Evolutionary conservation across 2,888 invertebrate species (phyloP).

Genomic region (Galerucella calmariensis): DNA sequence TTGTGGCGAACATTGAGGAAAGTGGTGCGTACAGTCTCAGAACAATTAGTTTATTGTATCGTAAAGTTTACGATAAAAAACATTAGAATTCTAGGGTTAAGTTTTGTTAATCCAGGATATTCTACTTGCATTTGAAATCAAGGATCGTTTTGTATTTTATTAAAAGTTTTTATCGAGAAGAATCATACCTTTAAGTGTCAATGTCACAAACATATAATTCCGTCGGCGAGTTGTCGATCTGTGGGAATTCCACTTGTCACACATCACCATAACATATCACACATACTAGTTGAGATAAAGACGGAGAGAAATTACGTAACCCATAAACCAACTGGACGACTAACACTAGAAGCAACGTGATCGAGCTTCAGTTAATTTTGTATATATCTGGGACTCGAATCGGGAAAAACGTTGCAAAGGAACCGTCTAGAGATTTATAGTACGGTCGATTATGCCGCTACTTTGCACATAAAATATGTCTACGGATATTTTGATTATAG

Average conservation of each 20-base stretch:
- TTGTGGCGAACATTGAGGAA: too few species aligned
- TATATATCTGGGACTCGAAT: slow-evolving; percentile 62
- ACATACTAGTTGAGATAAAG: slow-evolving; percentile 47
- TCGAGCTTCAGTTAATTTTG: slow-evolving; percentile 64
- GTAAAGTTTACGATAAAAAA: too few species aligned
- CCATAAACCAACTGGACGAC: slow-evolving; percentile 51
- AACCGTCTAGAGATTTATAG: slow-evolving; percentile 11
- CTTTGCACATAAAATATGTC: not conserved
- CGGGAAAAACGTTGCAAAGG: slow-evolving; percentile 46
- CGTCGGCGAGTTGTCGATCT: slow-evolving; percentile 28
- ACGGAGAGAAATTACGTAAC: slow-evolving; percentile 24
- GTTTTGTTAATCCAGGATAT: not conserved
- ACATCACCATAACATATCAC: slow-evolving; percentile 40
- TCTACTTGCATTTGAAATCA: not conserved
- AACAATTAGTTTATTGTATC: too few species aligned
- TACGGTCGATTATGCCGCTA: not conserved
- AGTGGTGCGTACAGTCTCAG: too few species aligned
- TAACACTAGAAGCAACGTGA: slow-evolving; percentile 37
- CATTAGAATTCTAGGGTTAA: too few species aligned
- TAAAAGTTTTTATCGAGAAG: not conserved
- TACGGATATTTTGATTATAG: not conserved
- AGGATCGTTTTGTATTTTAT: not conserved
- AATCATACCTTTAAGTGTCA: slow-evolving; percentile 25
- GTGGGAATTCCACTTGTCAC: slow-evolving; percentile 39
- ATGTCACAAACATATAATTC: slow-evolving; percentile 38